Conservation (phyloP, 1,140 invertebrate species). For the Ips typographus region DNA sequence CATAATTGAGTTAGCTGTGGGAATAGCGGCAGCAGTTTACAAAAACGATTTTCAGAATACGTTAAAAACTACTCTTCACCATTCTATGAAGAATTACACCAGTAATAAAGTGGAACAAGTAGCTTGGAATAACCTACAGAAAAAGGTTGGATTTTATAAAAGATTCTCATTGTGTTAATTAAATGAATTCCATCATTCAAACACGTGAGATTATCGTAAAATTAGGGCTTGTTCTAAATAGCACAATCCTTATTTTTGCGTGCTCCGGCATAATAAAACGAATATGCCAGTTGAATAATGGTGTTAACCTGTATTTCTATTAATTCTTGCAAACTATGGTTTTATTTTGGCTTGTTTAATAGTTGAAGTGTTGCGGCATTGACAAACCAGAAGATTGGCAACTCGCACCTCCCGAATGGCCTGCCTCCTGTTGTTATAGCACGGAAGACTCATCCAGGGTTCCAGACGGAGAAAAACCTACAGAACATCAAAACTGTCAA, state of each 20-base stretch:
- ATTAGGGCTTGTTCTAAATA: neutral
- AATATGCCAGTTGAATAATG: too few relatives aligned
- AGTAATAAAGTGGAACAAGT: conserved; percentile 54
- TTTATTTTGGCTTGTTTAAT: conserved; percentile 36
- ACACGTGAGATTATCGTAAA: neutral
- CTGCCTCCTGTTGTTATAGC: conserved; percentile 44
- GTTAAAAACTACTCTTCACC: conserved; percentile 56
- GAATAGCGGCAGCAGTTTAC: conserved; percentile 70
- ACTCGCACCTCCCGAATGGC: conserved; percentile 40
- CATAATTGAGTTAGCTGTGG: conserved; percentile 71
- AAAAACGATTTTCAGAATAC: conserved; percentile 60
- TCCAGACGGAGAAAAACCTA: conserved; percentile 22
- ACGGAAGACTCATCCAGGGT: conserved; percentile 6
- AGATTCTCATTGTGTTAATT: too few relatives aligned
- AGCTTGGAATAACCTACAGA: conserved; percentile 64
- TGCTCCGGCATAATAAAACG: neutral
- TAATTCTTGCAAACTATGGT: too few relatives aligned
- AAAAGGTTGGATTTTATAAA: conserved; percentile 51
- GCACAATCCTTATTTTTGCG: neutral
- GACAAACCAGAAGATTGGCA: conserved; percentile 54
- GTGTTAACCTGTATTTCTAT: too few relatives aligned
- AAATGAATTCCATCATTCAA: neutral
- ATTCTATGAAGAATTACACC: conserved; percentile 59
- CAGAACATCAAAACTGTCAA: conserved; percentile 37
- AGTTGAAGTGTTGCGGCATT: conserved; percentile 68